Base-by-base conservation (phyloP, 2,888 invertebrate species). In the Sinhomidia bicolor region DNA sequence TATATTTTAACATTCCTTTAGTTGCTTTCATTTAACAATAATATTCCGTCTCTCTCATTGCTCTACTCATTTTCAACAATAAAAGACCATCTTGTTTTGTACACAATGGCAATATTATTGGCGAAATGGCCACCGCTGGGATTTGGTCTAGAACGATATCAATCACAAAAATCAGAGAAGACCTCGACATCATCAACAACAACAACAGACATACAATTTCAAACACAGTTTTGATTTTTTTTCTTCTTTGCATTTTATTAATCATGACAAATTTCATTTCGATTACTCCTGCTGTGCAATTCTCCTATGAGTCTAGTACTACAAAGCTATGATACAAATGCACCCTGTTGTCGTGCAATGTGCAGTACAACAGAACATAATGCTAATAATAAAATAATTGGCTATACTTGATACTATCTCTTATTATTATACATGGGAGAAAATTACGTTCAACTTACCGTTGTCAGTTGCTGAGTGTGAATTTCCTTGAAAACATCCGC, bases 401-500 rank as follows among this genome's bases (percentile, higher is more conserved):
- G n/a, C n/a, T n/a, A n/a, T n/a, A n/a, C n/a, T n/a, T n/a, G n/a
- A n/a, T n/a, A n/a, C n/a, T n/a, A n/a, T n/a, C n/a, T n/a, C n/a
- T n/a, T n/a, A n/a, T n/a, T n/a, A n/a, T n/a, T n/a, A n/a, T n/a
- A n/a, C n/a, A n/a, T n/a, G n/a, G n/a, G n/a, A n/a, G n/a, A n/a
- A n/a, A n/a, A n/a, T n/a, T n/a, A n/a, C n/a, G n/a, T n/a, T n/a
- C n/a, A n/a, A n/a, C 65, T 97, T 95, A 98, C 98, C 93, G 98
- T 98, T 93, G 97, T 98, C 96, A 98, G 97, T 94, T 98, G 98
- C 94, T 98, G 98, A 92, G 97, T 97, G 94, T 98, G 98, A 91
- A 98, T 98, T 94, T 98, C 98, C 93, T 97, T 97, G 94, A 98
- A 97, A 29, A 98, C 97, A 93, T 97, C 98, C 74, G 98, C 98